A percentile compares a stretch with the other conserved stretches of the same genome.
These are phyloP conservation scores for Neuroterus valhalla DNA, from an alignment of 1,140 invertebrate species.

Conservation along the genomic window DNA sequence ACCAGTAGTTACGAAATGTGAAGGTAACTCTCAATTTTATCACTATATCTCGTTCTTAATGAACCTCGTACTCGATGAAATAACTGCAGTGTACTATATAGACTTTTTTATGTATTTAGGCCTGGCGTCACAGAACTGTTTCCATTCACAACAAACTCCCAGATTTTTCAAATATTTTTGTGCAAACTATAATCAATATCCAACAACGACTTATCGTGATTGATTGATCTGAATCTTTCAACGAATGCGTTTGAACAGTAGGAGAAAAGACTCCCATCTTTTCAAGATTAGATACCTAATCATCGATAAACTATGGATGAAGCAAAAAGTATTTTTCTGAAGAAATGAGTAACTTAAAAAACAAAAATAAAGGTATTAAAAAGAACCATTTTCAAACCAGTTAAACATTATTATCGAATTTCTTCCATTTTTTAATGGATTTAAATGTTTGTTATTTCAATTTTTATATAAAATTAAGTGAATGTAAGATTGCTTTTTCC, in stretches of 20 bases:
- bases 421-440: no score
- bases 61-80: background rate
- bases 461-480: no score
- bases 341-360: no score
- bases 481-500: no score
- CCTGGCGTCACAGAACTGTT: background rate
- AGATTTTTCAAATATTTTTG: background rate
- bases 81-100: background rate
- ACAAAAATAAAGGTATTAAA: no score
- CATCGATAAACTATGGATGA: no score
- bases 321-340: no score
- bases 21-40: conserved; percentile 18
- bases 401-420: no score
- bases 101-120: background rate
- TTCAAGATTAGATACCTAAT: no score
- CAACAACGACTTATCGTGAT: background rate
- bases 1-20: conserved; percentile 6
- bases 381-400: no score
- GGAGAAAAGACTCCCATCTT: no score
- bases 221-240: background rate
- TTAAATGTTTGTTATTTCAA: no score
- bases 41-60: background rate
- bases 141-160: background rate
- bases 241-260: background rate
- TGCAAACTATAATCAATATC: background rate